Conservation (phyloP, 2,888 invertebrate species). For the Apodemia mormo region DNA sequence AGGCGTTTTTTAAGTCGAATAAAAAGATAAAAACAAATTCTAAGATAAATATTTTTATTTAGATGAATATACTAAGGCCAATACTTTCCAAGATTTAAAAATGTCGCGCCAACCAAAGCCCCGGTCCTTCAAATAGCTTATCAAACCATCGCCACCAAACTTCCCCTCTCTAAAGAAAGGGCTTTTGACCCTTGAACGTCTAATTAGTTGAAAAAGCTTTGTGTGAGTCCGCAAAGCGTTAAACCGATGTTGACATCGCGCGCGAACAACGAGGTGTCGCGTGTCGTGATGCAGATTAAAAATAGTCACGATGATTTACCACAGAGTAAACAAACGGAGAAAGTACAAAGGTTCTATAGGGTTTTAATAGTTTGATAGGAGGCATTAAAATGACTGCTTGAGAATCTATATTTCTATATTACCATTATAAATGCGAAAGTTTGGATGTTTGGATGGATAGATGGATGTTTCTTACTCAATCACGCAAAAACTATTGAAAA, state of each 20-base stretch:
- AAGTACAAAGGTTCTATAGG: neutral
- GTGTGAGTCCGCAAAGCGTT: constrained; percentile 33
- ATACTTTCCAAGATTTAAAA: neutral
- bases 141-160: constrained; percentile 7
- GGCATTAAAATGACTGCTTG: too few species aligned
- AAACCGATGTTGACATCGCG: constrained; percentile 42
- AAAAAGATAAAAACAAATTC: too few species aligned
- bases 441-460: too few species aligned
- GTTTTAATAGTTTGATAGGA: neutral
- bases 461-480: too few species aligned
- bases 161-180: neutral
- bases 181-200: constrained; percentile 11
- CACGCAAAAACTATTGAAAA: too few species aligned
- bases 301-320: constrained; percentile 39
- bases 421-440: too few species aligned
- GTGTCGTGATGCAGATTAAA: constrained; percentile 42
- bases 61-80: neutral
- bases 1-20: too few species aligned
- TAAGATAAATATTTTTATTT: too few species aligned
- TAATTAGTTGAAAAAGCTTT: constrained; percentile 5
- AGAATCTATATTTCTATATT: too few species aligned
- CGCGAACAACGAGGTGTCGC: constrained; percentile 35
- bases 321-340: constrained; percentile 24
- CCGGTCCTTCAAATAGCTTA: neutral
- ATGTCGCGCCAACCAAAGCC: neutral